phyloP scores from a whole-genome alignment of 2,113 vertebrate genomes.

The Perca schrenkii region DNA sequence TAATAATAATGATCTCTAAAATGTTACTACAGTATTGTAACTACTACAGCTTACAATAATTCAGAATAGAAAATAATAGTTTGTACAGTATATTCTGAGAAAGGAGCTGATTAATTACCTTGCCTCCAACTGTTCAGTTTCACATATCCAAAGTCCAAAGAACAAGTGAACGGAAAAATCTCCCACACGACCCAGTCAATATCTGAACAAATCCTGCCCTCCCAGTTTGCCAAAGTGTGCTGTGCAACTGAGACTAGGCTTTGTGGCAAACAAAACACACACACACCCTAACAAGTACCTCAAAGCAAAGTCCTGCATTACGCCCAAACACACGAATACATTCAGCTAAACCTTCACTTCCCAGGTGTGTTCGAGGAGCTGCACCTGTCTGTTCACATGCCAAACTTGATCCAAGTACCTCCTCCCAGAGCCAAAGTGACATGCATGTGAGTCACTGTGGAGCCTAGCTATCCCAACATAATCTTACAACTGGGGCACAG shows the following conservation, averaged over 20 bases:
- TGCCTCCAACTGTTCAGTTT: slow-evolving; percentile 34
- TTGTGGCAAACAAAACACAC: slow-evolving; percentile 47
- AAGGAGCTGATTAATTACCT: slow-evolving; percentile 45
- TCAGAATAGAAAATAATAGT: not conserved
- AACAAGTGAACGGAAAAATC: slow-evolving; percentile 40
- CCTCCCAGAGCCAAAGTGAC: slow-evolving; percentile 47
- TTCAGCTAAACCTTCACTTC: slow-evolving; percentile 49
- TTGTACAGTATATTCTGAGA: not conserved
- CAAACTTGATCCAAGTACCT: slow-evolving; percentile 80
- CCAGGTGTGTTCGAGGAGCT: slow-evolving; percentile 64
- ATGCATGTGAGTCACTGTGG: slow-evolving; percentile 38
- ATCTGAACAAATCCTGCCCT: slow-evolving; percentile 58
- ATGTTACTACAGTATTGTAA: too few relatives aligned
- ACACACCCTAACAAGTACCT: slow-evolving; percentile 50
- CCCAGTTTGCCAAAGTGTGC: slow-evolving; percentile 37
- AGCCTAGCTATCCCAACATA: not conserved
- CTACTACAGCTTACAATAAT: not conserved
- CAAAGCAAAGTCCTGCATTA: slow-evolving; percentile 44
- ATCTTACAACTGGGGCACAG: not conserved
- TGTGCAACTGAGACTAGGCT: slow-evolving; percentile 26
- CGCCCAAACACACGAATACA: slow-evolving; percentile 27
- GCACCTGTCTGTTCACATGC: slow-evolving; percentile 73
- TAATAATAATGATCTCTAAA: not conserved
- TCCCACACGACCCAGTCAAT: slow-evolving; percentile 29
- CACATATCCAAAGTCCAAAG: slow-evolving; percentile 69